Evolutionary conservation across 2,113 vertebrate genomes (phyloP).

Genomic region (Cavia porcellus): DNA sequence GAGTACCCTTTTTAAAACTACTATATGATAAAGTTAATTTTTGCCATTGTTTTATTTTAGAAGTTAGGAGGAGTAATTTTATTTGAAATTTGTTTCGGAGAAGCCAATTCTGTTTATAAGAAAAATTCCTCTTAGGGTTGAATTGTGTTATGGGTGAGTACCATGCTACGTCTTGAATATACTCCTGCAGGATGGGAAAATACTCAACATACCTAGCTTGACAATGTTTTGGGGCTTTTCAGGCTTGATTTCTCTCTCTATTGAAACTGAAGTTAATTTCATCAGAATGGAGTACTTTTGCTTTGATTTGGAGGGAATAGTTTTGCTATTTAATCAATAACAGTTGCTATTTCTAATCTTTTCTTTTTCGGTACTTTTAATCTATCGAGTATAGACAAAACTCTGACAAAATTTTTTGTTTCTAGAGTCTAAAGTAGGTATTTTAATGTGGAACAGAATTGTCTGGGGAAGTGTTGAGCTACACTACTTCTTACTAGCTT

Average conservation of each 20-base stretch:
- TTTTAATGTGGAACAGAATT: neutral
- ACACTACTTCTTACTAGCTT: neutral
- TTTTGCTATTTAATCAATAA: neutral
- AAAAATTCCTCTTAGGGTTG: neutral
- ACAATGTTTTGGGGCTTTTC: neutral
- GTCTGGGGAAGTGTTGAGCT: neutral
- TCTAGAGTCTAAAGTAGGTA: neutral
- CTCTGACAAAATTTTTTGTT: neutral
- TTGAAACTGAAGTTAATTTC: neutral
- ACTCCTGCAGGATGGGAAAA: neutral
- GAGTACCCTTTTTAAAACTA: neutral
- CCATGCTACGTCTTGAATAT: neutral
- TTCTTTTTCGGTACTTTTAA: neutral
- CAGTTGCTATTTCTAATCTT: neutral
- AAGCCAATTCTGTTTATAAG: neutral
- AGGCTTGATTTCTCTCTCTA: neutral
- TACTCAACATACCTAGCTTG: rapidly evolving
- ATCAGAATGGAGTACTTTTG: neutral
- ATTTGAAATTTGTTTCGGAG: conserved; percentile 27
- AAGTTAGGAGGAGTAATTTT: neutral
- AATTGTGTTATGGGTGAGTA: neutral
- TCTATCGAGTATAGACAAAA: neutral
- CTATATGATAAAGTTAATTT: conserved; percentile 2
- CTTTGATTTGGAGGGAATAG: neutral
- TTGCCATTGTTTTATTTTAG: conserved; percentile 23